These are phyloP conservation scores for Stichodactyla mertensii DNA, from an alignment of 64 coral and sea anemone genomes.

Conservation along the genomic window DNA sequence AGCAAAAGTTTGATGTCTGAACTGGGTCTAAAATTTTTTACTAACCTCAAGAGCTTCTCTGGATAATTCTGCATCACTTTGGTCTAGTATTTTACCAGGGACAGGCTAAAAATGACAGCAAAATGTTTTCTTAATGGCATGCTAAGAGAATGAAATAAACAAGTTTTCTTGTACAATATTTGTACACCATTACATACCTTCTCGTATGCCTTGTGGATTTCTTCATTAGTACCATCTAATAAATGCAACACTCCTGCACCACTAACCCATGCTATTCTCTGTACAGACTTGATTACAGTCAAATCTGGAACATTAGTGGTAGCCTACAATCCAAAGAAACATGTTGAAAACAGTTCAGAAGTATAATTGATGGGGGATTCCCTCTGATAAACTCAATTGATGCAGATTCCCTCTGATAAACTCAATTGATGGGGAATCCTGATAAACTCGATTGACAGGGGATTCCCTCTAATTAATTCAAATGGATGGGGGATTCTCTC, in stretches of 20 bases:
- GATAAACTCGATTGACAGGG: too few relatives aligned
- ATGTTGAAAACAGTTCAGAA: not conserved
- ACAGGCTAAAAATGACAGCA: not conserved
- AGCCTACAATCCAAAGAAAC: slow-evolving; percentile 33
- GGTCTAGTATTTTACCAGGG: slow-evolving; percentile 62
- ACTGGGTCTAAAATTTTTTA: not conserved
- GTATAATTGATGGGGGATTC: too few relatives aligned
- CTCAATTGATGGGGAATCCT: too few relatives aligned
- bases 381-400: too few relatives aligned
- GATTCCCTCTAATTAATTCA: too few relatives aligned
- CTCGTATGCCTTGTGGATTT: slow-evolving; percentile 93
- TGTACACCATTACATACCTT: slow-evolving; percentile 41
- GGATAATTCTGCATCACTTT: slow-evolving; percentile 74
- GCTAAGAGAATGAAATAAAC: not conserved
- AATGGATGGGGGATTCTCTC: too few relatives aligned
- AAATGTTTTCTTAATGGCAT: not conserved
- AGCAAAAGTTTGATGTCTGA: too few relatives aligned
- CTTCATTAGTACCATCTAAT: slow-evolving; percentile 72
- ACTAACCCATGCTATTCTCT: slow-evolving; percentile 82
- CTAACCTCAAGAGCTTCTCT: slow-evolving; percentile 94
- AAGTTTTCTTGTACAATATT: too few relatives aligned
- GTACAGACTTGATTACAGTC: slow-evolving; percentile 81
- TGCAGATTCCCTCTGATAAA: too few relatives aligned
- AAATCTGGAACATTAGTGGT: slow-evolving; percentile 69
- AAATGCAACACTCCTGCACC: slow-evolving; percentile 76